A percentile compares a stretch with the other conserved stretches of the same genome.
Conservation (phyloP, 2,797 vertebrate species). For the Tarsius wallacei region DNA sequence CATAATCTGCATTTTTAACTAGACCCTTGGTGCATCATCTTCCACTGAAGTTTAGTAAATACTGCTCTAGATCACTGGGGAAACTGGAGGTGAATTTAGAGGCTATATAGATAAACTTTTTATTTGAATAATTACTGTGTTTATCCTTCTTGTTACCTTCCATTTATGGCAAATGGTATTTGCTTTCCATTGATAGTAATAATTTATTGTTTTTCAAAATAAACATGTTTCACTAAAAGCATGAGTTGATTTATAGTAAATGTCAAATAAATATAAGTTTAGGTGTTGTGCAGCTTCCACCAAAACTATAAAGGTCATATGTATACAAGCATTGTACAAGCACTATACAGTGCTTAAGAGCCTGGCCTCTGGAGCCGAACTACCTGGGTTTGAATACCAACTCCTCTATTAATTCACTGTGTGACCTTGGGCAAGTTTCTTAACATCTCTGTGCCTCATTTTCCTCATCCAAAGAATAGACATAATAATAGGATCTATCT, state of each 20-base stretch:
- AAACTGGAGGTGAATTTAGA: background rate
- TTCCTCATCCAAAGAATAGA: background rate
- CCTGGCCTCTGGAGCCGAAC: background rate
- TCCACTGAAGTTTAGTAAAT: background rate
- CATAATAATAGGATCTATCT: background rate
- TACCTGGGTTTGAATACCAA: background rate
- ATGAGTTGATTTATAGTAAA: background rate
- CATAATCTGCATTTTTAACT: background rate
- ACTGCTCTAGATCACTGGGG: background rate
- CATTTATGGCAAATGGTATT: background rate
- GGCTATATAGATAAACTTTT: background rate
- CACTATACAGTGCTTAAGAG: background rate
- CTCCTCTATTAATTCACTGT: background rate
- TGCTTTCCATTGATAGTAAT: background rate
- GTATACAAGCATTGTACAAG: background rate
- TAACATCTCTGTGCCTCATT: background rate
- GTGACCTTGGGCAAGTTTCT: background rate
- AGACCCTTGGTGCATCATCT: background rate
- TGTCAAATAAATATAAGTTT: background rate
- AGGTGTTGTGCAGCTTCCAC: background rate
- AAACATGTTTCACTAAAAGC: conserved; percentile 32
- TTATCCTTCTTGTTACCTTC: conserved; percentile 32
- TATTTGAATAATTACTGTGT: background rate
- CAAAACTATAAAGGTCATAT: background rate
- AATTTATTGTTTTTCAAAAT: conserved; percentile 53